Conservation (phyloP, 2,797 vertebrate genomes). For the Dipus sagitta region DNA sequence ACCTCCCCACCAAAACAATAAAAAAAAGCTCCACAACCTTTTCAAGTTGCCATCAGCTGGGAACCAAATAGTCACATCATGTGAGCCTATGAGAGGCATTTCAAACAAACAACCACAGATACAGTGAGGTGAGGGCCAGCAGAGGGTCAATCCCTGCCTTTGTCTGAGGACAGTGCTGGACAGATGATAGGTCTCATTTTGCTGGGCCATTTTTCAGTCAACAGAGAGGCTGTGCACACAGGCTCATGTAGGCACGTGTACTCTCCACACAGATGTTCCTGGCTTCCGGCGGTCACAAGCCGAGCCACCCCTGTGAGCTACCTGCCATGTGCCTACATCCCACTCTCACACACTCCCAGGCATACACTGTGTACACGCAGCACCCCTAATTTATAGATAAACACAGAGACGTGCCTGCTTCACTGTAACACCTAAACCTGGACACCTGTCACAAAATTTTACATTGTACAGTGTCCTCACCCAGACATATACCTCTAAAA, state of each 20-base stretch:
- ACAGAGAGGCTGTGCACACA: background rate
- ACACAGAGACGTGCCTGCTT: background rate
- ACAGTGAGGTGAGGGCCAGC: background rate
- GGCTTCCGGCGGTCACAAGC: no score
- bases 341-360: background rate
- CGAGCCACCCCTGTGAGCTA: background rate
- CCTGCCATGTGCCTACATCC: background rate
- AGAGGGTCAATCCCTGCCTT: background rate
- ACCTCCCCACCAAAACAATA: no score
- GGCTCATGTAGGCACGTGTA: accelerated
- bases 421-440: background rate
- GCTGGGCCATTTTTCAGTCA: background rate
- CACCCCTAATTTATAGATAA: background rate
- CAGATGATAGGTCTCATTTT: background rate
- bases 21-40: no score
- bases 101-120: no score
- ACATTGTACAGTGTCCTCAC: background rate
- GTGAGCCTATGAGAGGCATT: no score
- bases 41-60: no score
- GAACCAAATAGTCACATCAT: no score
- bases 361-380: accelerated
- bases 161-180: background rate
- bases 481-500: background rate
- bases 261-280: background rate
- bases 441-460: background rate